These are phyloP conservation scores for Hemichromis elongatus DNA, from an alignment of 2,113 vertebrate species.

Conservation along the genomic window DNA sequence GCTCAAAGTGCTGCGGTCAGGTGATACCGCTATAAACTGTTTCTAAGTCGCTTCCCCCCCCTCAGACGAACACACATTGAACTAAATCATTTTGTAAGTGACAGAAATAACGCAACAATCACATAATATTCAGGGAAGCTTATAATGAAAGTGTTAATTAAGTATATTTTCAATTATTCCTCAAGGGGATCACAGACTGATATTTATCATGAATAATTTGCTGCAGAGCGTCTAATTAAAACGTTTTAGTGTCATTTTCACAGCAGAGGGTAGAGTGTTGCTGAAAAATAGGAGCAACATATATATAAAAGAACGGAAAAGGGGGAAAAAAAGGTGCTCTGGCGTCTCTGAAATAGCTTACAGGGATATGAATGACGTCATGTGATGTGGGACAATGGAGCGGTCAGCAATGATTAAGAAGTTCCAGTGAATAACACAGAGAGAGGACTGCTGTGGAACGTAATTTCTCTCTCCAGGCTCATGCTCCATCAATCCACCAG, in stretches of 20 bases:
- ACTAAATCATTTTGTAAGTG: constrained; percentile 17
- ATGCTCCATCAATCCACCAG: constrained; percentile 7
- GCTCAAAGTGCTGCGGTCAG: constrained; percentile 57
- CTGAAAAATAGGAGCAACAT: not conserved
- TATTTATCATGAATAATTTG: constrained; percentile 39
- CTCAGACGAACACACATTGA: constrained; percentile 33
- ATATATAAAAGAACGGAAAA: not conserved
- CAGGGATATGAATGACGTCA: not conserved
- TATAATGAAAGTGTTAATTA: constrained; percentile 53
- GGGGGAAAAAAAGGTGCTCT: not conserved
- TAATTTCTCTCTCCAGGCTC: constrained; percentile 1
- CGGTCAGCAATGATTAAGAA: constrained; percentile 24
- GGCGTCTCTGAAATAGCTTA: not conserved
- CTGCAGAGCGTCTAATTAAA: constrained; percentile 23
- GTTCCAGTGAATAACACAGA: constrained; percentile 4
- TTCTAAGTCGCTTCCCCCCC: not conserved
- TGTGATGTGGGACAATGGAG: constrained; percentile 2
- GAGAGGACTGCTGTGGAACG: not conserved
- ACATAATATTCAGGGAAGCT: constrained; percentile 19
- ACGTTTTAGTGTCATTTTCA: constrained; percentile 23
- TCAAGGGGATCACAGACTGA: constrained; percentile 17
- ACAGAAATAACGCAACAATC: constrained; percentile 35
- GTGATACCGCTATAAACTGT: constrained; percentile 42
- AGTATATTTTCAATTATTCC: constrained; percentile 50
- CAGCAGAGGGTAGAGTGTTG: not conserved